Evolutionary conservation across 2,888 invertebrate species (phyloP).

Genomic region (Podabrus alpinus): DNA sequence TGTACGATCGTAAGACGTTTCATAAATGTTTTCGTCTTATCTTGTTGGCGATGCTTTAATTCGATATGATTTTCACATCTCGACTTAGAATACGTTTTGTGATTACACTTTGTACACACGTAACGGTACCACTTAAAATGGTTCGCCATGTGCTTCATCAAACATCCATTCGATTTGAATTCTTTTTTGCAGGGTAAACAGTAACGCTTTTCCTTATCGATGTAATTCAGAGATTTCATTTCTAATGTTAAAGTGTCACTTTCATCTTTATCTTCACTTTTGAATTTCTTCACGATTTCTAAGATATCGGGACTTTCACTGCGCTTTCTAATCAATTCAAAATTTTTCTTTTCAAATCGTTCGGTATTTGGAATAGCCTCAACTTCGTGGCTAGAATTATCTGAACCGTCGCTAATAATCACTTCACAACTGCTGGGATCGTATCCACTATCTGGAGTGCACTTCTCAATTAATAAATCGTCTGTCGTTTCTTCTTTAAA

Average conservation of each 20-base stretch:
- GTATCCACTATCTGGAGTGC: background rate
- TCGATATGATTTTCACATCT: slow-evolving; percentile 70
- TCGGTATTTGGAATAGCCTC: background rate
- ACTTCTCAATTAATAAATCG: background rate
- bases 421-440: background rate
- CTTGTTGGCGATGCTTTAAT: slow-evolving; percentile 60
- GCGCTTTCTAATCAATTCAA: background rate
- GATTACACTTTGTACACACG: slow-evolving; percentile 75
- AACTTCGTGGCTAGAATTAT: background rate
- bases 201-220: slow-evolving; percentile 54
- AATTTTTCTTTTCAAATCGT: background rate
- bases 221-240: slow-evolving; percentile 46
- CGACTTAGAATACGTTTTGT: slow-evolving; percentile 67
- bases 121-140: slow-evolving; percentile 76
- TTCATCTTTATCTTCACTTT: background rate
- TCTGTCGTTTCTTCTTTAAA: background rate
- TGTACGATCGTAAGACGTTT: background rate
- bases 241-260: background rate
- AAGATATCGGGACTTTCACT: background rate
- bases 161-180: slow-evolving; percentile 58
- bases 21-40: background rate
- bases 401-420: background rate
- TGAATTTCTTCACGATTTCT: background rate
- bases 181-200: slow-evolving; percentile 62
- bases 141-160: slow-evolving; percentile 66